phyloP scores from a whole-genome alignment of 2,113 vertebrate species.

The Myxocyprinus asiaticus region DNA sequence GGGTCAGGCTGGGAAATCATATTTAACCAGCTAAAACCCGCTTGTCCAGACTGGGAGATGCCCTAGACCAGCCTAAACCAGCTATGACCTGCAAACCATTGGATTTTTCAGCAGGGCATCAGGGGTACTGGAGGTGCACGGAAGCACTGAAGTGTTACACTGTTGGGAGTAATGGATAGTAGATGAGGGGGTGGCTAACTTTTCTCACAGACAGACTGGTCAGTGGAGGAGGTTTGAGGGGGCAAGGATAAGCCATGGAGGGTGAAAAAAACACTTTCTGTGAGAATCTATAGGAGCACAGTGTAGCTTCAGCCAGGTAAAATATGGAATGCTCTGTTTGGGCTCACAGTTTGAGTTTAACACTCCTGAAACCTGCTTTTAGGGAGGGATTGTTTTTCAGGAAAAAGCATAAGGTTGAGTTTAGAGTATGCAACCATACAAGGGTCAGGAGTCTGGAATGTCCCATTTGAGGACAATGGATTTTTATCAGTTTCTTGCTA shows the following conservation, averaged over 20 bases:
- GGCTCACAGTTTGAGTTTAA: constrained; percentile 41
- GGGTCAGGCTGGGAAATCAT: no score
- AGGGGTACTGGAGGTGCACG: background rate
- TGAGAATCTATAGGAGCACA: constrained; percentile 44
- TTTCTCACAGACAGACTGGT: constrained; percentile 43
- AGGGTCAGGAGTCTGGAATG: constrained; percentile 35
- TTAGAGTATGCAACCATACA: constrained; percentile 30
- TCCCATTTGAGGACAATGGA: constrained; percentile 22
- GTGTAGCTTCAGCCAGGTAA: constrained; percentile 45
- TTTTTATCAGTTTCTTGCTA: background rate
- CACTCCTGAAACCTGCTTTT: constrained; percentile 18
- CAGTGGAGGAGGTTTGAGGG: constrained; percentile 32
- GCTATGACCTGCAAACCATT: no score
- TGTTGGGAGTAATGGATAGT: constrained; percentile 37
- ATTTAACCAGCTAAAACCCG: no score
- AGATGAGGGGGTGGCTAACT: constrained; percentile 41
- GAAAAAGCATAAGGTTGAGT: constrained; percentile 39
- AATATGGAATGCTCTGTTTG: constrained; percentile 46
- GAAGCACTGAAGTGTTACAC: constrained; percentile 39
- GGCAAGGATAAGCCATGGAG: constrained; percentile 41
- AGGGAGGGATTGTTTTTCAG: constrained; percentile 43
- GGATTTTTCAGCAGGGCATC: no score
- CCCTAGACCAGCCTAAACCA: no score
- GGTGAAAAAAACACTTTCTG: constrained; percentile 50
- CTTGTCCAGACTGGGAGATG: no score